Conservation (phyloP, 2,797 vertebrate species). For the Fratercula arctica region DNA sequence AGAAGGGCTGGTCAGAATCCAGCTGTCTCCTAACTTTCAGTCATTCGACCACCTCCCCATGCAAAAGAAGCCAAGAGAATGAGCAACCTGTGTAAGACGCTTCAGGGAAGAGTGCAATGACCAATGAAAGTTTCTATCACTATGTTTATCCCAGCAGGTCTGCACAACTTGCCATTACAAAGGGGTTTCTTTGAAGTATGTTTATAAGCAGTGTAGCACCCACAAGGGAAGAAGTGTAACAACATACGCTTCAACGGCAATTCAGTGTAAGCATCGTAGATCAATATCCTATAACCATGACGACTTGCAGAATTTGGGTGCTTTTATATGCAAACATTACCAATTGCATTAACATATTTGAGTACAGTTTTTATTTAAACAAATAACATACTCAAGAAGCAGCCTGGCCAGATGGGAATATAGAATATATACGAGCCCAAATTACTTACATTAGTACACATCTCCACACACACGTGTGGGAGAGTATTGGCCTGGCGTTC, state of each 20-base stretch:
- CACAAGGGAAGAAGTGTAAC: neutral
- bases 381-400: neutral
- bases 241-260: neutral
- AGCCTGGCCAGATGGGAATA: neutral
- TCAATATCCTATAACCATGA: neutral
- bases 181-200: neutral
- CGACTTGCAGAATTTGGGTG: neutral
- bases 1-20: neutral
- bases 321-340: neutral
- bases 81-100: neutral
- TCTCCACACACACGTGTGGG: neutral
- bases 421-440: neutral
- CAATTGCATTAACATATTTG: neutral
- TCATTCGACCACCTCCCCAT: neutral
- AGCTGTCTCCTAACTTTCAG: neutral
- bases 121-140: neutral
- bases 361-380: neutral
- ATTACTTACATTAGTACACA: neutral
- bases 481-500: neutral
- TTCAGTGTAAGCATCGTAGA: neutral
- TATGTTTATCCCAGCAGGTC: neutral
- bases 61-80: neutral
- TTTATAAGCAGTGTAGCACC: rapidly evolving
- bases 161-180: neutral
- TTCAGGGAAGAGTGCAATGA: neutral